Evolutionary conservation across 2,797 vertebrate genomes (phyloP).

Genomic region (Sebastes steindachneri): DNA sequence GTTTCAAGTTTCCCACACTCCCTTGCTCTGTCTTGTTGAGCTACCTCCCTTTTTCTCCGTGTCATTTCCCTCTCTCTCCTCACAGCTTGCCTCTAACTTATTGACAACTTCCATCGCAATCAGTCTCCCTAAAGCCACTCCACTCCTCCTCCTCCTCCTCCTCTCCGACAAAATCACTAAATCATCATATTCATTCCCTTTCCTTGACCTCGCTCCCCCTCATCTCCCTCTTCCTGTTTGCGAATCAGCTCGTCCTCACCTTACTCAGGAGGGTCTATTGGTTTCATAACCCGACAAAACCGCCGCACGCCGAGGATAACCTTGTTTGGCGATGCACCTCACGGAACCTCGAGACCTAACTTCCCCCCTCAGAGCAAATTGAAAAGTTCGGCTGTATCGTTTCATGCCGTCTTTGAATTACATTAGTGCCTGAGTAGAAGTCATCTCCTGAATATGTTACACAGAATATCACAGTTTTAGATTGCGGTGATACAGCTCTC

Average conservation of each 20-base stretch:
- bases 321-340: constrained; percentile 29
- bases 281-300: constrained; percentile 34
- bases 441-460: constrained; percentile 2
- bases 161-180: constrained; percentile 21
- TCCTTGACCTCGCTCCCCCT: constrained; percentile 30
- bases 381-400: constrained; percentile 37
- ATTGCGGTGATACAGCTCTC: background rate
- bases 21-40: background rate
- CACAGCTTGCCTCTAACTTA: constrained; percentile 29
- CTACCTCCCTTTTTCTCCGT: constrained; percentile 3
- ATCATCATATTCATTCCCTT: constrained; percentile 40
- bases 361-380: constrained; percentile 39
- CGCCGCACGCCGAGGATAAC: constrained; percentile 6
- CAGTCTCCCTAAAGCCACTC: constrained; percentile 46
- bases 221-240: constrained; percentile 6
- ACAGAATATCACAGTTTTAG: background rate
- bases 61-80: constrained; percentile 3
- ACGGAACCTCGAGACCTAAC: constrained; percentile 10
- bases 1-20: constrained; percentile 27
- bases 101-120: constrained; percentile 36
- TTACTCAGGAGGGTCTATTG: constrained; percentile 5
- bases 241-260: constrained; percentile 17
- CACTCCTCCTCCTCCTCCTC: background rate
- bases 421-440: background rate
- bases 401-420: constrained; percentile 41